Evolutionary conservation across 2,888 invertebrate species (phyloP), one percentile per base, ranked within the genome.

Genomic region (Cephus pulcher): DNA sequence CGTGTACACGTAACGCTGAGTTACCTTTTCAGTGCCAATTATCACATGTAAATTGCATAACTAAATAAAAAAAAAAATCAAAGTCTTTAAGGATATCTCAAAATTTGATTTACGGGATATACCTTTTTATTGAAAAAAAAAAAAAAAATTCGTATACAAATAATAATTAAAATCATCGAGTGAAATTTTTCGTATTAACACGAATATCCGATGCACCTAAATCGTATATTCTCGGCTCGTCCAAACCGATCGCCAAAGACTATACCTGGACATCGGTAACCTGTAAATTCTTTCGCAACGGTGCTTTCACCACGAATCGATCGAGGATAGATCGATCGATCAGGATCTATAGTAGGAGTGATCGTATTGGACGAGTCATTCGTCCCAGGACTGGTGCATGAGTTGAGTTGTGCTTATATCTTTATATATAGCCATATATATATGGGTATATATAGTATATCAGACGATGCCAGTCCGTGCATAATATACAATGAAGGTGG

Each of bases 401-500:
- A 56, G 9, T 15, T 9, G 6, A 23, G 23, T 56, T 56, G 56
- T 56, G 23, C 15, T 40, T 56, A 56, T 56, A 56, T 56, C 23
- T 56, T 1, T 56, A 6, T 6, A 40, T 56, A 40, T 40, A 37
- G 12, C 37, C 37, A 40, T 40, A 40, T 15, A 40, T 15, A 40
- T 15, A 40, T 40, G 35, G 35, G 35, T 35, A 40, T 15, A 15
- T 23, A 56, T 56, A 23, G 56, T 56, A 23, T 56, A 56, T 56
- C 56, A 56, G 56, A 23, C 56, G 23, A 56, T 23, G 56, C 23
- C 56, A 56, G 56, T 56, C 56, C 56, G 56, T 56, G 56, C 2
- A 56, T 74, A 70, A 75, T 73, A 73, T 76, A 79, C 69, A 73
- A 73, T 56, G 75, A 71, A 11, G 30, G 69, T 30, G 23, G 12